Evolutionary conservation across 2,888 invertebrate species (phyloP), one percentile per base, ranked within the genome.

Genomic region (Apamea sordens): DNA sequence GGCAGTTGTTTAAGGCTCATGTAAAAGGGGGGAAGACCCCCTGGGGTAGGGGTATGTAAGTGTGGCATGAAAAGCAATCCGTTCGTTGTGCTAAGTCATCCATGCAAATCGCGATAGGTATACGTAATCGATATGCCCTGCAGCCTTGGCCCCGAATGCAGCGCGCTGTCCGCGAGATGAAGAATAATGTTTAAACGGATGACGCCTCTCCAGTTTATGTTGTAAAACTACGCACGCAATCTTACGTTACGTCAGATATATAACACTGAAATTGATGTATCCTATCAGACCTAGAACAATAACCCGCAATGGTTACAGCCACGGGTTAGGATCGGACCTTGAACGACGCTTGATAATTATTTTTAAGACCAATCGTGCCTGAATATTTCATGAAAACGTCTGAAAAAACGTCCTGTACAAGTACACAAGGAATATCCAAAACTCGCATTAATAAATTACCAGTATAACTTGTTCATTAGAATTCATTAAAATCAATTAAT

Each of bases 141-240:
- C 87, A 89, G 89, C 96, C 95, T 95, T 95, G 96, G 94, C 95
- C 95, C 94, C 94, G 93, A 95, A 95, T 94, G 94, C 94, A 93
- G 84, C 85, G 80, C 85, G 89, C 92, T 92, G 93, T 92, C 93
- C 90, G 77, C 89, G 77, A 92, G 93, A 95, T 95, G 94, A 94
- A 95, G 95, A 95, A 92, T 94, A 91, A 95, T 95, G 93, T 92
- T 91, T 84, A 75, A 84, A 84, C 90, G 88, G 85, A 90, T 90
- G 91, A 91, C 90, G 90, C 89, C 88, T 87, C 86, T 86, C 86
- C 83, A 84, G 88, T 90, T 90, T 90, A 89, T 91, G 91, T 92
- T 91, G 89, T 92, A 91, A 91, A 91, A 92, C 92, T 92, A 93
- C 92, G 90, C 91, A 90, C 88, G 88, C 89, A 91, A 91, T 91